Conservation (phyloP, 1,140 invertebrate species). For the Drosophila funebris region DNA sequence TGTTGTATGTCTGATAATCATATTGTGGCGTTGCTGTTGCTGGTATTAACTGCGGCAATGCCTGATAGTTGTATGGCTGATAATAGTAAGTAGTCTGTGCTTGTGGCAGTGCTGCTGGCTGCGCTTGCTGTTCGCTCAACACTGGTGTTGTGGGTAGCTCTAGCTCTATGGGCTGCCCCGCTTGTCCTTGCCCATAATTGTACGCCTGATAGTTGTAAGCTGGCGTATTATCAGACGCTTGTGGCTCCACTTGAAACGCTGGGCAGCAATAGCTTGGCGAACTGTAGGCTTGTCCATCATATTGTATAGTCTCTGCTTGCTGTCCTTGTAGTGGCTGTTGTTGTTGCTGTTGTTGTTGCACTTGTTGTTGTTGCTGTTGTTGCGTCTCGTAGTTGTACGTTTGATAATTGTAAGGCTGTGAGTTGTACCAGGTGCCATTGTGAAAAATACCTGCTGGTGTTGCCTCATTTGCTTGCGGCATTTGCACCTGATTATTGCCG, state of each 20-base stretch:
- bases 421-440: conserved; percentile 18
- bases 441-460: not conserved
- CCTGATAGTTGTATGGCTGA: not conserved
- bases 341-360: not conserved
- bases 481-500: not conserved
- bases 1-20: not conserved
- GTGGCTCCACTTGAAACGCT: too few relatives aligned
- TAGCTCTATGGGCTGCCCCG: too few relatives aligned
- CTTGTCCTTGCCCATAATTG: too few relatives aligned
- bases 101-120: too few relatives aligned
- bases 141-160: too few relatives aligned
- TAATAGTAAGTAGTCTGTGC: not conserved
- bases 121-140: too few relatives aligned
- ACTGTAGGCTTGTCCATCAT: not conserved
- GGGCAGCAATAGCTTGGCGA: too few relatives aligned
- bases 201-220: too few relatives aligned
- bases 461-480: not conserved
- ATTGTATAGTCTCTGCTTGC: not conserved
- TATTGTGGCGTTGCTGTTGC: not conserved
- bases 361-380: not conserved
- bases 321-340: not conserved
- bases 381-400: not conserved
- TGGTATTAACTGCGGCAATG: not conserved
- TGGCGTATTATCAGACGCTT: too few relatives aligned
- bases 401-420: not conserved